Evolutionary conservation across 2,113 vertebrate species (phyloP).

Genomic region (Rhineura floridana): DNA sequence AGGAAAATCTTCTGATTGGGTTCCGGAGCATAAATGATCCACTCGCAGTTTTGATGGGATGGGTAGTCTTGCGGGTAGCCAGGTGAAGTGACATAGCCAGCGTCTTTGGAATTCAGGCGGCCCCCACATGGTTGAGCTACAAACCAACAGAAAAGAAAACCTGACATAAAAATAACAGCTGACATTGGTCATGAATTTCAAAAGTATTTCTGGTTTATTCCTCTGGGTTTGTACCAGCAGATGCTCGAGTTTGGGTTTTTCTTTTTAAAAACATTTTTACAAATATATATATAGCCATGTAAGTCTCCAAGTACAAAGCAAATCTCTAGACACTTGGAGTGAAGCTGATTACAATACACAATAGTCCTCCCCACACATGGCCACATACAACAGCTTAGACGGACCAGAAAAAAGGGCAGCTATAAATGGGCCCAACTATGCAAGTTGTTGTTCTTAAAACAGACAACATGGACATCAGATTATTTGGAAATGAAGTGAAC

Average conservation of each 20-base stretch:
- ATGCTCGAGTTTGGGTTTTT: slow-evolving; percentile 21
- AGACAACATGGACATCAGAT: slow-evolving; percentile 56
- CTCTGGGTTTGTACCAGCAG: neutral
- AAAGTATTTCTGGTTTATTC: neutral
- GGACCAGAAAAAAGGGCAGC: slow-evolving; percentile 53
- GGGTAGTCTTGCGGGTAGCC: slow-evolving; percentile 98
- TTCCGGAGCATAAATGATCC: slow-evolving; percentile 93
- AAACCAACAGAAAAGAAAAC: slow-evolving; percentile 58
- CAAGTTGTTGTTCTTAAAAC: slow-evolving; percentile 47
- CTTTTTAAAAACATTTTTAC: slow-evolving; percentile 33
- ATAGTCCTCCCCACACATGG: slow-evolving; percentile 22
- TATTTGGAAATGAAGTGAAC: slow-evolving; percentile 50
- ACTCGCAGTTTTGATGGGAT: slow-evolving; percentile 95
- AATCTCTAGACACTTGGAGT: slow-evolving; percentile 59
- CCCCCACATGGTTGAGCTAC: slow-evolving; percentile 85
- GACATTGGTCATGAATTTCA: slow-evolving; percentile 41
- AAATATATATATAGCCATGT: slow-evolving; percentile 42
- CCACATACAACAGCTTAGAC: slow-evolving; percentile 57
- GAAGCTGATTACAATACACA: slow-evolving; percentile 58
- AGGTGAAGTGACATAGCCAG: slow-evolving; percentile 96
- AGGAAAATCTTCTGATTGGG: slow-evolving; percentile 94
- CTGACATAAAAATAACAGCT: slow-evolving; percentile 10
- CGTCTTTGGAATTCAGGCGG: slow-evolving; percentile 88
- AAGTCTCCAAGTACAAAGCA: slow-evolving; percentile 35
- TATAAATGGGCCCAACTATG: slow-evolving; percentile 63